Base-by-base conservation (phyloP, 2,113 vertebrate species). In the Elachura formosa region DNA sequence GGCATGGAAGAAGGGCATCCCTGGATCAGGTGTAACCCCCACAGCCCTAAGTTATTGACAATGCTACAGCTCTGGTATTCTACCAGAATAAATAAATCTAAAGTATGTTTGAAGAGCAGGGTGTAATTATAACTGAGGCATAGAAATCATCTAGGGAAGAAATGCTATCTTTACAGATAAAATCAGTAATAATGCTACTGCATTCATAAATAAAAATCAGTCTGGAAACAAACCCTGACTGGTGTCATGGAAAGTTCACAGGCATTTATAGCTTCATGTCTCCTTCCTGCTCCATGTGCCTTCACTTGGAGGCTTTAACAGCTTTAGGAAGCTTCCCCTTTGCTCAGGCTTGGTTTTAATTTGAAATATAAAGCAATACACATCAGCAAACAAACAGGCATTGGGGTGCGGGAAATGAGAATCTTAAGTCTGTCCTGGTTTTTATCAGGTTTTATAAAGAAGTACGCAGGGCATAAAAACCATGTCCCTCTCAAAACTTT, bases 181-280 rank as follows among this genome's bases (percentile, higher is more conserved):
- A 96, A 96, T 97, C 96, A 96, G 94, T 90, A 96, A 96, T 96
- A 97, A 96, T 84, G 91, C 75, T 93, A 59, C 93, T 77, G 87
- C 84, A 91, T 94, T 94, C 84, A 95, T 96, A 96, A 96, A 96
- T 96, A 96, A 93, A 86, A 82, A 96, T 93, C 67, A 95, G 93
- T 14, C 95, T 96, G 67, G 84, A 97, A 97, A 80, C 43, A 87
- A 95, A 96, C 75, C 52, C 84, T 48, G 72, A 83, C 75, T 71
- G 43, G 91, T 96, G 91, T 95, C 91, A 94, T 11, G 64, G 59
- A 91, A 96, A 97, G 95, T 96, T 96, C 94, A 96, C 38, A 36
- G 78, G 55, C 55, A 94, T 90, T 10, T 21, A 87, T 91, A 95
- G 91, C 76, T 91, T 77, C 89, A 43, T 8, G 28, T 81, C 93